phyloP scores from a whole-genome alignment of 2,888 invertebrate genomes.

The Dynastes tityus region DNA sequence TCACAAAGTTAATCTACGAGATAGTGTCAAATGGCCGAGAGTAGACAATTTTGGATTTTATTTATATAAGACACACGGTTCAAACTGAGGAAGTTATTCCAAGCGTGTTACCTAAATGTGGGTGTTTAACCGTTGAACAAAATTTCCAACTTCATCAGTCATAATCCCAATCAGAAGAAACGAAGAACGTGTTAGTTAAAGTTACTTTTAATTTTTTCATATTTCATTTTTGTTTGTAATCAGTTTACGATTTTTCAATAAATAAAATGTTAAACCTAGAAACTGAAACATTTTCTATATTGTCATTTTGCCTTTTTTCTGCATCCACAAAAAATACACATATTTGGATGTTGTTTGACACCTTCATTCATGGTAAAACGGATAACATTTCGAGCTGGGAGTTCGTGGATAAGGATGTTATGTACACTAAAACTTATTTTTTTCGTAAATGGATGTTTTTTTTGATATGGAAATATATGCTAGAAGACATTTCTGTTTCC shows the following conservation, averaged over 20 bases:
- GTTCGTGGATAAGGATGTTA: not conserved
- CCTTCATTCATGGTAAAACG: not conserved
- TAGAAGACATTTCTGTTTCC: not conserved
- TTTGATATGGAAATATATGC: not conserved
- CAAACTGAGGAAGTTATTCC: not conserved
- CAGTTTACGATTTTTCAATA: not conserved
- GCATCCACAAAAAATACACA: too few relatives aligned
- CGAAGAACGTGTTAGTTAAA: not conserved
- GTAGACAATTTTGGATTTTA: constrained; percentile 14
- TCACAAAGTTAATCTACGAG: not conserved
- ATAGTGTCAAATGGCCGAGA: not conserved
- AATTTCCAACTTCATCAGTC: not conserved
- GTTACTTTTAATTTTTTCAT: not conserved
- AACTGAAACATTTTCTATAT: not conserved
- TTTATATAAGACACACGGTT: constrained; percentile 7
- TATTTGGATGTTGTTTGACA: not conserved
- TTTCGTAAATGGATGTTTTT: not conserved
- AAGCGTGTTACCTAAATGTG: constrained; percentile 18
- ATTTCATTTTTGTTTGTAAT: not conserved
- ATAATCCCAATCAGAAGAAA: not conserved
- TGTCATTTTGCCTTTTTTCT: not conserved
- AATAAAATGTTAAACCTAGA: not conserved
- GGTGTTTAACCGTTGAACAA: constrained; percentile 1
- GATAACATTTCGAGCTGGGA: not conserved
- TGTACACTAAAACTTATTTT: not conserved